Evolutionary conservation across 2,797 vertebrate species (phyloP).

Genomic region (Characodon lateralis): DNA sequence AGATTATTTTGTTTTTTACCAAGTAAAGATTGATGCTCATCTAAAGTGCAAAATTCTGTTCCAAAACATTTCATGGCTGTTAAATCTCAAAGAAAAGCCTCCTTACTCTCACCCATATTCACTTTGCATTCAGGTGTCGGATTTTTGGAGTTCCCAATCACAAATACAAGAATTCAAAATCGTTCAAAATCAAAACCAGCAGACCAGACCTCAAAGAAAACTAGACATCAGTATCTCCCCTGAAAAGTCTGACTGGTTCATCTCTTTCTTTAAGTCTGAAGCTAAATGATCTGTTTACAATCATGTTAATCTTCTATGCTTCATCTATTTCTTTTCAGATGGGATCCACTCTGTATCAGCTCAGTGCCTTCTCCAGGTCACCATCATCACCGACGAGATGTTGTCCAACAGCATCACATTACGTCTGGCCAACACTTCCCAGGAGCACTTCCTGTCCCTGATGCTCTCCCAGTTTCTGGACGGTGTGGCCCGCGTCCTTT

Average conservation of each 20-base stretch:
- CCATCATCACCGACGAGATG: constrained; percentile 96
- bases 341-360: constrained; percentile 90
- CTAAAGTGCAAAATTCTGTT: too few species aligned
- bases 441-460: constrained; percentile 92
- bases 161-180: too few species aligned
- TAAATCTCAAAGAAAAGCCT: too few species aligned
- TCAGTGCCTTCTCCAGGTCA: constrained; percentile 92
- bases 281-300: too few species aligned
- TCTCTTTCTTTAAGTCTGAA: too few species aligned
- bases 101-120: too few species aligned
- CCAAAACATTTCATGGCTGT: too few species aligned
- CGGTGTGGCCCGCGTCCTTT: constrained; percentile 89
- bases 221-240: background rate
- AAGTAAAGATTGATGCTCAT: too few species aligned
- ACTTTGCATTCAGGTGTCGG: too few species aligned
- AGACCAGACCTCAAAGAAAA: background rate
- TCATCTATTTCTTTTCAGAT: constrained; percentile 76
- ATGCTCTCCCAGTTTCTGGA: constrained; percentile 90
- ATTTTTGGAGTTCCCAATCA: too few species aligned
- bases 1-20: background rate
- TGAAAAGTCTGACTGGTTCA: too few species aligned
- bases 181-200: background rate
- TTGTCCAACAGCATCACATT: constrained; percentile 95
- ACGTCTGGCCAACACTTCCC: constrained; percentile 91
- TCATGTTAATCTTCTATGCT: background rate